Percentiles rank a stretch among this genome's conserved stretches.
Conservation (phyloP, 2,113 vertebrate genomes). For the Aegotheles bennettii region DNA sequence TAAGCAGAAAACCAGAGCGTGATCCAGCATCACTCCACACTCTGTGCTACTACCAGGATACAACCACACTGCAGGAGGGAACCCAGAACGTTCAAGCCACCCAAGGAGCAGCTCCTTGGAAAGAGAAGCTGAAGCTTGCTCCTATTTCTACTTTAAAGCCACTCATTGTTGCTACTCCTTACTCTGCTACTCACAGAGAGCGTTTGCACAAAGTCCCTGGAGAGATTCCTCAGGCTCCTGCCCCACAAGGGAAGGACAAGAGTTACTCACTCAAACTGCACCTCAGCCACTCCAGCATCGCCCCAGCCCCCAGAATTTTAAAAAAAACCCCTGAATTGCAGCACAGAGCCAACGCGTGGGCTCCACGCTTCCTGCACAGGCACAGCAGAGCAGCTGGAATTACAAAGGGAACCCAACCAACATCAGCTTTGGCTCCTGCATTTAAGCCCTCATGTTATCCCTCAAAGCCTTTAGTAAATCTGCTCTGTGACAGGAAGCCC, state of each 20-base stretch:
- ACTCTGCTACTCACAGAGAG: background rate
- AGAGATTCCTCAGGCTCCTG: background rate
- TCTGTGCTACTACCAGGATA: background rate
- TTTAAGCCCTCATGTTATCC: background rate
- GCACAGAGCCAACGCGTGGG: background rate
- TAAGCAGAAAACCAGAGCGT: background rate
- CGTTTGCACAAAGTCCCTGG: background rate
- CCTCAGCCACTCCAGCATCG: background rate
- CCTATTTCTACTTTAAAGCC: background rate
- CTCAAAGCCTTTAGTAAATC: background rate
- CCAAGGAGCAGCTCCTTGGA: rapidly evolving
- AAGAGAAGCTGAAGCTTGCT: background rate
- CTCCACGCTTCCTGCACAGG: background rate
- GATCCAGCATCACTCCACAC: background rate
- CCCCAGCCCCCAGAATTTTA: background rate
- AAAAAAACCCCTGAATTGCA: background rate
- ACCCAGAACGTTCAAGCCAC: background rate
- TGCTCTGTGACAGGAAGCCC: background rate
- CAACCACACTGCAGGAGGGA: background rate
- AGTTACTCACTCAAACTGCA: background rate
- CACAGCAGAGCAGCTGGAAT: background rate
- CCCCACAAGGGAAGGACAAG: background rate
- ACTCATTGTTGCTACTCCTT: background rate
- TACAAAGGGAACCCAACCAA: background rate
- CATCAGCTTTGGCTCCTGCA: background rate